A percentile compares a stretch with the other conserved stretches of the same genome.
These are phyloP conservation scores for Drosophila vallismaia DNA, from an alignment of 2,888 invertebrate genomes.

Conservation along the genomic window DNA sequence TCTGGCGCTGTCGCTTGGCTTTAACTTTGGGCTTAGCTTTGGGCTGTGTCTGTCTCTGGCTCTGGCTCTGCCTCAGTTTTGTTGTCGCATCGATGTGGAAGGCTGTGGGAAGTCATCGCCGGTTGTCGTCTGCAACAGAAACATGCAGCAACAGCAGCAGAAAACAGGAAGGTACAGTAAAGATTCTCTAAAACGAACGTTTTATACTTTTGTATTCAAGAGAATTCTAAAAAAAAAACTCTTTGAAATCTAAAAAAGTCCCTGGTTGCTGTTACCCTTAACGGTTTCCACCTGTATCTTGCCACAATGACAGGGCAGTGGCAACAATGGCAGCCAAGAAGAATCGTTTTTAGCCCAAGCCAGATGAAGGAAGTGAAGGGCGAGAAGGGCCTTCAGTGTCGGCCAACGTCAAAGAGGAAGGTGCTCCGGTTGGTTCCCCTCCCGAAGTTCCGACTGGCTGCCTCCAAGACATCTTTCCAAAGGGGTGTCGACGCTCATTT, in stretches of 20 bases:
- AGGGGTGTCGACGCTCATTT: slow-evolving; percentile 44
- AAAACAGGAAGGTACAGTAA: slow-evolving; percentile 3
- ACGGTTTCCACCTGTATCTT: slow-evolving; percentile 36
- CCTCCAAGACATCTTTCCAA: slow-evolving; percentile 58
- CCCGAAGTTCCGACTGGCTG: slow-evolving; percentile 63
- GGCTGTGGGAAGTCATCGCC: slow-evolving; percentile 72
- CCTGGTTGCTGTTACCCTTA: neutral
- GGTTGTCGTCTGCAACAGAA: slow-evolving; percentile 42
- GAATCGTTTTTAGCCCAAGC: slow-evolving; percentile 49
- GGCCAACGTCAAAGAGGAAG: slow-evolving; percentile 58
- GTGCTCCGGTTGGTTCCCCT: slow-evolving; percentile 16
- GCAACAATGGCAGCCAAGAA: slow-evolving; percentile 47
- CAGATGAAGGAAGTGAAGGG: slow-evolving; percentile 12
- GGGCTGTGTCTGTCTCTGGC: slow-evolving; percentile 23
- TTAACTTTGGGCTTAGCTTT: slow-evolving; percentile 25
- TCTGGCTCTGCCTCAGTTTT: slow-evolving; percentile 28
- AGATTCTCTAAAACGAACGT: neutral
- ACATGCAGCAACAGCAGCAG: slow-evolving; percentile 24
- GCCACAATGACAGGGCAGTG: slow-evolving; percentile 67
- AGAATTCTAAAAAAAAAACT: neutral
- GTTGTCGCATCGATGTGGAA: slow-evolving; percentile 43
- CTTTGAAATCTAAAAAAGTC: too few relatives aligned
- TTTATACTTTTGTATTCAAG: neutral
- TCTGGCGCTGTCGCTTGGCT: slow-evolving; percentile 46
- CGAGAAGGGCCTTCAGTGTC: slow-evolving; percentile 23